Conservation (phyloP, 2,797 vertebrate species). For the Danionella dracula region DNA sequence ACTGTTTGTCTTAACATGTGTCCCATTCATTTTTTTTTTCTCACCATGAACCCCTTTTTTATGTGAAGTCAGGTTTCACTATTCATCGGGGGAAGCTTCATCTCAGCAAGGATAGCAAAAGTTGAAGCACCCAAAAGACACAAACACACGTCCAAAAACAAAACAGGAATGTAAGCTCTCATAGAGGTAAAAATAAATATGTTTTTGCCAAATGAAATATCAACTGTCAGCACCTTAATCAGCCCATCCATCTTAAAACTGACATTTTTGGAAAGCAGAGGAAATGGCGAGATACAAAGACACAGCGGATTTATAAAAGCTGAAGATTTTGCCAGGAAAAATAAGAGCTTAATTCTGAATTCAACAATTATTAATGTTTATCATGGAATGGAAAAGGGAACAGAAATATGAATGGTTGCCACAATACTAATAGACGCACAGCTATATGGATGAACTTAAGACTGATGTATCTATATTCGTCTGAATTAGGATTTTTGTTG, state of each 20-base stretch:
- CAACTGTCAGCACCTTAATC: constrained; percentile 23
- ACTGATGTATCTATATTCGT: not conserved
- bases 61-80: not conserved
- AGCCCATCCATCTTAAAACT: not conserved
- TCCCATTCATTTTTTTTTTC: too few species aligned
- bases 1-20: too few species aligned
- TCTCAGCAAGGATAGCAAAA: not conserved
- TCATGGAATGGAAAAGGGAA: not conserved
- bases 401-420: not conserved
- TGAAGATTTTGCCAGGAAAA: not conserved
- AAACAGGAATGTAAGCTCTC: constrained; percentile 18
- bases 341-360: not conserved
- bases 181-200: constrained; percentile 32
- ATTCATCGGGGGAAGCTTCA: not conserved
- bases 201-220: constrained; percentile 34
- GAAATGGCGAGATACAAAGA: not conserved
- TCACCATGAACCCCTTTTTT: not conserved
- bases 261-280: not conserved
- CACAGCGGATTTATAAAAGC: not conserved
- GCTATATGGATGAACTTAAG: not conserved
- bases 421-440: not conserved
- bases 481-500: too few species aligned
- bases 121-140: not conserved
- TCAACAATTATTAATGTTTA: not conserved
- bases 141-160: not conserved